These are phyloP conservation scores for Dexiosoma caninum DNA, from an alignment of 2,888 invertebrate species.

Conservation along the genomic window DNA sequence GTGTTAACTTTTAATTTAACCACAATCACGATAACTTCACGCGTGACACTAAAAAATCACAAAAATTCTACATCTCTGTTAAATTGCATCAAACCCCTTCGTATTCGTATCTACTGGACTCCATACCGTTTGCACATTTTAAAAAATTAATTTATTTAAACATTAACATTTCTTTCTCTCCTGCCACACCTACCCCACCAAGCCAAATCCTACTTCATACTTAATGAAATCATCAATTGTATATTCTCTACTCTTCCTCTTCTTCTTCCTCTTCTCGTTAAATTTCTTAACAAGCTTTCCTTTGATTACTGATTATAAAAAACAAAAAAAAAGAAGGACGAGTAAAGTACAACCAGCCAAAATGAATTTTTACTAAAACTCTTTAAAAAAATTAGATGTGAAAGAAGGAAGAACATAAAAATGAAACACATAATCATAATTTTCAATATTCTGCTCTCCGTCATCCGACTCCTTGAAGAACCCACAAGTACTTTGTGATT, in stretches of 20 bases:
- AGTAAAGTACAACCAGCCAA: conserved; percentile 32
- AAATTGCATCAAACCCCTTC: background rate
- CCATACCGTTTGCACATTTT: background rate
- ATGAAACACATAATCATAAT: conserved; percentile 58
- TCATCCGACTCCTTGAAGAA: conserved; percentile 38
- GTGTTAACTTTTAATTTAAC: no score
- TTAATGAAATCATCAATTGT: conserved; percentile 52
- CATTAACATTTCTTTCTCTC: background rate
- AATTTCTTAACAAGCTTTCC: conserved; percentile 23
- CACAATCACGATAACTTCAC: no score
- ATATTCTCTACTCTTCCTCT: background rate
- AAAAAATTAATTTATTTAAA: conserved; percentile 20
- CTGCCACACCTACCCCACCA: no score
- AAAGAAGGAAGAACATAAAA: conserved; percentile 20
- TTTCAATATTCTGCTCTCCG: conserved; percentile 44
- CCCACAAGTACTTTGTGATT: conserved; percentile 63
- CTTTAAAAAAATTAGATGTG: no score
- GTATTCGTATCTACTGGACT: background rate
- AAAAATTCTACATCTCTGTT: background rate
- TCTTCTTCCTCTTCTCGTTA: no score
- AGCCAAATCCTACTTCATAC: background rate
- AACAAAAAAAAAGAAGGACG: no score
- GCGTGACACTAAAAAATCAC: no score
- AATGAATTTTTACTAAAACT: conserved; percentile 63
- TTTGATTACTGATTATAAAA: conserved; percentile 22